Conservation (phyloP, 1,140 invertebrate species). For the Lepeophtheirus salmonis region DNA sequence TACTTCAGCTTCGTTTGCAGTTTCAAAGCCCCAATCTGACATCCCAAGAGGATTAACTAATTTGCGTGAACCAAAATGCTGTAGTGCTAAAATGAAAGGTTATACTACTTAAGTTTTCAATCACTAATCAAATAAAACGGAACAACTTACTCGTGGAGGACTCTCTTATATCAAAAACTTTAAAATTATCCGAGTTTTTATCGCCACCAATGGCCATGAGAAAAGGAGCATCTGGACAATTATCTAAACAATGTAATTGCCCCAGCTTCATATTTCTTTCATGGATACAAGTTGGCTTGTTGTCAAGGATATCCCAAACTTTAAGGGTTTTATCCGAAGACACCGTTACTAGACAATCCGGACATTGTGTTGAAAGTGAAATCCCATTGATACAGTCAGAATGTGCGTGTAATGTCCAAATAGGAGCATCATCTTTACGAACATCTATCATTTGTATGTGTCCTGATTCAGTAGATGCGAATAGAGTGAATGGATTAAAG, state of each 20-base stretch:
- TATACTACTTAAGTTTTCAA: neutral
- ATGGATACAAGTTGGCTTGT: constrained; percentile 27
- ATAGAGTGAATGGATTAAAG: constrained; percentile 46
- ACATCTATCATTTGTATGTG: constrained; percentile 57
- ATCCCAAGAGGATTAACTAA: constrained; percentile 1
- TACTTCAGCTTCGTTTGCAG: constrained; percentile 8
- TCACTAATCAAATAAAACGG: constrained; percentile 3
- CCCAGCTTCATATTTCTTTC: constrained; percentile 23
- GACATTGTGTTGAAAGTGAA: constrained; percentile 17
- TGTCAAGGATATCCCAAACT: constrained; percentile 46
- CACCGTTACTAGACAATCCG: constrained; percentile 30
- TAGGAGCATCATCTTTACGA: constrained; percentile 36
- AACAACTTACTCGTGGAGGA: constrained; percentile 38
- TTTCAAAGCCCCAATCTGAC: neutral
- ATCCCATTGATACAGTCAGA: constrained; percentile 53
- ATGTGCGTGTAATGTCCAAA: constrained; percentile 61
- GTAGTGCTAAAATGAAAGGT: neutral
- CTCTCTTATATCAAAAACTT: constrained; percentile 48
- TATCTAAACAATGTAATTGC: constrained; percentile 35
- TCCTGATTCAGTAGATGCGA: constrained; percentile 57
- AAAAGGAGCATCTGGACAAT: constrained; percentile 59
- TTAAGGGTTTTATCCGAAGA: constrained; percentile 45
- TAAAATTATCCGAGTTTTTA: constrained; percentile 53
- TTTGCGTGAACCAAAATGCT: constrained; percentile 4
- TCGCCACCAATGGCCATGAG: constrained; percentile 60